phyloP scores from a whole-genome alignment of 2,113 vertebrate species.

The Atractosteus spatula region DNA sequence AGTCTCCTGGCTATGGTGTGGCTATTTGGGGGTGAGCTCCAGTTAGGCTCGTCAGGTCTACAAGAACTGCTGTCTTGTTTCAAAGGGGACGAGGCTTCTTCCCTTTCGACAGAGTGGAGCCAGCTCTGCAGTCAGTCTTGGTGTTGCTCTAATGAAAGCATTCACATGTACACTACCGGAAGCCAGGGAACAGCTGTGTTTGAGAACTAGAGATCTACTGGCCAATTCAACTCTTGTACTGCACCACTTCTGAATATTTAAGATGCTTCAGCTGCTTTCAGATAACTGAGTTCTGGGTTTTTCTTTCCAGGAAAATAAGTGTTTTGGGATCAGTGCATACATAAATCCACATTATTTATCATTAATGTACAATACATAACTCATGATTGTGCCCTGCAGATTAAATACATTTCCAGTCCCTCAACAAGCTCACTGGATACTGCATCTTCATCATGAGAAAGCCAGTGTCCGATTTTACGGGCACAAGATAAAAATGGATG shows the following conservation, averaged over 20 bases:
- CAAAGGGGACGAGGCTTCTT: too few species aligned
- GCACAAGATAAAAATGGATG: not conserved
- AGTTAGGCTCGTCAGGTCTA: not conserved
- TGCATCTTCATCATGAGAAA: constrained; percentile 52
- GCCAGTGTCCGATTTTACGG: not conserved
- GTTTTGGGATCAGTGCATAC: constrained; percentile 6
- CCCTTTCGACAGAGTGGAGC: too few species aligned
- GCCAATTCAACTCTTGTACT: too few species aligned
- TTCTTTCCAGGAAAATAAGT: not conserved
- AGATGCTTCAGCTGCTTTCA: too few species aligned
- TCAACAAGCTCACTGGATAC: constrained; percentile 30
- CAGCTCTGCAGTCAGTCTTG: too few species aligned
- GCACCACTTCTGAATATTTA: too few species aligned
- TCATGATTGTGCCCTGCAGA: not conserved
- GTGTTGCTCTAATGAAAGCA: too few species aligned
- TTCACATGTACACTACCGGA: too few species aligned
- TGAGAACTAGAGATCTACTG: too few species aligned
- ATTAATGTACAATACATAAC: not conserved
- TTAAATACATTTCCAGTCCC: not conserved
- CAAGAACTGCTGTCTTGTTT: too few species aligned
- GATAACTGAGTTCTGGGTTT: not conserved
- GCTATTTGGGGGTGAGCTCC: not conserved
- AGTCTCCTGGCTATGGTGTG: not conserved
- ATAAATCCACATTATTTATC: constrained; percentile 28
- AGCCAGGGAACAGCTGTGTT: too few species aligned